Conservation (phyloP, 1,140 invertebrate genomes). For the Conopomorpha cramerella region DNA sequence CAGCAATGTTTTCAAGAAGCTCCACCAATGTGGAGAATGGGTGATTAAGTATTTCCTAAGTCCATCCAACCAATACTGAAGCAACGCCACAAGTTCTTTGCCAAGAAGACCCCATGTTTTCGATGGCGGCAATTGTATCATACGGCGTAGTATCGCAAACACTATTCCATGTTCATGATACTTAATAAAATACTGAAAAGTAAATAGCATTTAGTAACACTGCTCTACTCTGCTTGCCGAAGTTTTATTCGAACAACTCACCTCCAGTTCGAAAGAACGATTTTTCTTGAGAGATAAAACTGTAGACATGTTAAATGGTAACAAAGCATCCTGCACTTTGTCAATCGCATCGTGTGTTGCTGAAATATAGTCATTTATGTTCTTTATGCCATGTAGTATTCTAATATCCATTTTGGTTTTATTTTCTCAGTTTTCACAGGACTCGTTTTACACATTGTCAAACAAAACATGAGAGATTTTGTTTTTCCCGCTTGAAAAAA, state of each 20-base stretch:
- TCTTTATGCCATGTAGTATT: slow-evolving; percentile 19
- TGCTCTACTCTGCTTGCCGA: no score
- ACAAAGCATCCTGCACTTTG: slow-evolving; percentile 15
- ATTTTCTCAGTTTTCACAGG: neutral
- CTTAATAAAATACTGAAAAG: slow-evolving; percentile 33
- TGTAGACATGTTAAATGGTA: slow-evolving; percentile 32
- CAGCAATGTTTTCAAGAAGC: slow-evolving; percentile 20
- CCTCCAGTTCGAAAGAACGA: slow-evolving; percentile 32
- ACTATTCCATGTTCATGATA: slow-evolving; percentile 27
- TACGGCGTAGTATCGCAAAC: slow-evolving; percentile 14
- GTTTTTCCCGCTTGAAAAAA: no score
- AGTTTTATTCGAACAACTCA: slow-evolving; percentile 12
- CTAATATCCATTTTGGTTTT: slow-evolving; percentile 19
- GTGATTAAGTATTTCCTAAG: slow-evolving; percentile 23
- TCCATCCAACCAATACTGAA: slow-evolving; percentile 34
- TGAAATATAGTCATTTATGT: slow-evolving; percentile 22
- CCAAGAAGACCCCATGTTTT: slow-evolving; percentile 31
- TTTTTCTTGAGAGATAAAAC: slow-evolving; percentile 29
- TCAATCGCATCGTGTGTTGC: slow-evolving; percentile 13
- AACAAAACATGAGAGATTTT: no score
- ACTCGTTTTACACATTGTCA: no score
- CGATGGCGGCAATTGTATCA: slow-evolving; percentile 21
- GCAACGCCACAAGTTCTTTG: slow-evolving; percentile 18
- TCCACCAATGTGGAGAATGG: slow-evolving; percentile 27
- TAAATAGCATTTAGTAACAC: no score